phyloP scores from a whole-genome alignment of 2,113 vertebrate genomes.

The Isichthys henryi region DNA sequence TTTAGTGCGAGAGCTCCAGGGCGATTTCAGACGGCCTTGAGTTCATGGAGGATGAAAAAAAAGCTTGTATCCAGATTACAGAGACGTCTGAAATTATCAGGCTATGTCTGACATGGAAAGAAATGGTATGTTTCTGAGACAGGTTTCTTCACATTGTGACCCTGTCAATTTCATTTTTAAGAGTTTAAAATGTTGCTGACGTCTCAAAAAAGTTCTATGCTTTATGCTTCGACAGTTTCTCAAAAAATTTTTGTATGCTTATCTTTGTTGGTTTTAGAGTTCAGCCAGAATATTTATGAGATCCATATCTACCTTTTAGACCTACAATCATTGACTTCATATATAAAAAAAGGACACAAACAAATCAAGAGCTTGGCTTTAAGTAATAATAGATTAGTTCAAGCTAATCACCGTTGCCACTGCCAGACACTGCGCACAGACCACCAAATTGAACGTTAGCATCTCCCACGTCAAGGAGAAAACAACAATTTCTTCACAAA shows the following conservation, averaged over 20 bases:
- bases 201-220: background rate
- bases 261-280: background rate
- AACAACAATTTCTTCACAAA: slow-evolving; percentile 2
- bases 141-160: background rate
- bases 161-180: background rate
- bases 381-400: background rate
- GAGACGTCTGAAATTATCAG: background rate
- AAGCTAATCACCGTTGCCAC: slow-evolving; percentile 9
- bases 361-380: background rate
- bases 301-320: background rate
- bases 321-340: background rate
- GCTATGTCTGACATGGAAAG: background rate
- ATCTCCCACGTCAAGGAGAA: background rate
- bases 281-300: background rate
- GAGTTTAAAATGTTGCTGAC: background rate
- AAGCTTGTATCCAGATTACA: background rate
- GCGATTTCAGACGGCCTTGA: background rate
- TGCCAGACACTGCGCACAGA: background rate
- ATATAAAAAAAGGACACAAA: background rate
- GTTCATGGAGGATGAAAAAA: background rate
- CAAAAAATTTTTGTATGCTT: background rate
- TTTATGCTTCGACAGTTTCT: background rate
- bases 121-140: background rate
- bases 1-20: background rate
- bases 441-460: slow-evolving; percentile 4